Conservation (phyloP, 2,113 vertebrate species). For the Acinonyx jubatus region DNA sequence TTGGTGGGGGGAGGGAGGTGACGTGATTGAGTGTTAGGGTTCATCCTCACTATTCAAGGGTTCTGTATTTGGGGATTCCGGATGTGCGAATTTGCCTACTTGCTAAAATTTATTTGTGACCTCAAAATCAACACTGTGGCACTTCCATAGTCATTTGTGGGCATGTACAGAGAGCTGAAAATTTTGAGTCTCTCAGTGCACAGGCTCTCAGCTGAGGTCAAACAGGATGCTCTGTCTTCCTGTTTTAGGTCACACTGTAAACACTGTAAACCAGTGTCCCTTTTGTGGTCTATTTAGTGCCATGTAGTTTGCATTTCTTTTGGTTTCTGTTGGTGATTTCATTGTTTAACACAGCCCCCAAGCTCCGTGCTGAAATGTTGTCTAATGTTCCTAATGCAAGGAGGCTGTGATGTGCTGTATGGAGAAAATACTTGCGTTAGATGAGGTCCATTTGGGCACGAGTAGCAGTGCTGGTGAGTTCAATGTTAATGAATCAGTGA, state of each 20-base stretch:
- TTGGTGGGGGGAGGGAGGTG: not conserved
- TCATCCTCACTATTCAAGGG: not conserved
- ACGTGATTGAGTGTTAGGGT: not conserved
- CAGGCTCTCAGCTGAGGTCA: not conserved
- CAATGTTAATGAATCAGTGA: not conserved
- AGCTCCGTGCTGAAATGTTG: not conserved
- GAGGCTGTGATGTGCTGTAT: not conserved
- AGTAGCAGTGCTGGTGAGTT: not conserved
- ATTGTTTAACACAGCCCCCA: not conserved
- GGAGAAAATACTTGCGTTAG: not conserved
- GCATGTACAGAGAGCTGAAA: not conserved
- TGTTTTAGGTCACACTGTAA: not conserved
- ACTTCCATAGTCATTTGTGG: not conserved
- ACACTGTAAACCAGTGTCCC: not conserved
- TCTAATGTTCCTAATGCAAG: not conserved
- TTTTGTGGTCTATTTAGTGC: not conserved
- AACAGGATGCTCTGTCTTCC: not conserved
- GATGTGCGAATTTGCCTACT: not conserved
- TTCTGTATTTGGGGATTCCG: not conserved
- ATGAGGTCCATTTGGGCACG: not conserved
- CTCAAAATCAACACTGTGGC: not conserved
- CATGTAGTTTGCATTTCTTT: too few relatives aligned
- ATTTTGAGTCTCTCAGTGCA: fast-evolving
- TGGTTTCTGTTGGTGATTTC: not conserved
- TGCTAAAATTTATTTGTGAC: not conserved